Base-by-base conservation (phyloP, 92 coral and sea anemone species). In the Epizoanthus stellaris region DNA sequence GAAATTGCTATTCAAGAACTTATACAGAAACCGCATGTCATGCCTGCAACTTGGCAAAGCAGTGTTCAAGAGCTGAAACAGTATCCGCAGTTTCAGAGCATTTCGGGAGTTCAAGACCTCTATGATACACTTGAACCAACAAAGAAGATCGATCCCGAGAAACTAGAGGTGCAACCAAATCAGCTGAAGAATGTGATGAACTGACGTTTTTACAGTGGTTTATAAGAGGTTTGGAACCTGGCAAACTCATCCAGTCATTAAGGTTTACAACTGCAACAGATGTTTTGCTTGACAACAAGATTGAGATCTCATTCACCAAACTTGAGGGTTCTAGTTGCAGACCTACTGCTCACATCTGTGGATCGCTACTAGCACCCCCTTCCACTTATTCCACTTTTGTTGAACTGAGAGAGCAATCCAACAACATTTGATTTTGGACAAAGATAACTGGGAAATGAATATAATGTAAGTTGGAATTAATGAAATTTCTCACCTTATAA, bases 21-120 rank as follows among this genome's bases (percentile, higher is more conserved):
- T 19, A 73, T 87, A 20, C 84, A 81, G 69, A 87, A 81, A 54
- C 87, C 90, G 11, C 90, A 87, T 36, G 56, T 81, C 12, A 87
- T 87, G 87, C 45, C 63, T 82, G 68, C 66, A 19, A 52, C 90
- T 43, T 81, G 74, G 77, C 83, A 87, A 3, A 36, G 65, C 6
- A 9, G 83, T 53, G 49, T 87, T 6, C 75, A 61, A 20, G 23
- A 19, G 19, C 80, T 67, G 61, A 80, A 70, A 61, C 70, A 56
- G 25, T 80, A 65, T 70, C 43, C 66, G 39, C 86, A 23, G 47
- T 86, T 86, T 76, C 73, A 86, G 45, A 19, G 67, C 34, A 39
- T 67, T 68, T 34, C 76, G 3, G 61, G 20, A 30, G 53, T 80
- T 71, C 79, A 79, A 67, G 84, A 13, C 40, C 47, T 79, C 21